A percentile compares a stretch with the other conserved stretches of the same genome.
phyloP scores from a whole-genome alignment of 2,113 vertebrate species.

The Dendropsophus ebraccatus region DNA sequence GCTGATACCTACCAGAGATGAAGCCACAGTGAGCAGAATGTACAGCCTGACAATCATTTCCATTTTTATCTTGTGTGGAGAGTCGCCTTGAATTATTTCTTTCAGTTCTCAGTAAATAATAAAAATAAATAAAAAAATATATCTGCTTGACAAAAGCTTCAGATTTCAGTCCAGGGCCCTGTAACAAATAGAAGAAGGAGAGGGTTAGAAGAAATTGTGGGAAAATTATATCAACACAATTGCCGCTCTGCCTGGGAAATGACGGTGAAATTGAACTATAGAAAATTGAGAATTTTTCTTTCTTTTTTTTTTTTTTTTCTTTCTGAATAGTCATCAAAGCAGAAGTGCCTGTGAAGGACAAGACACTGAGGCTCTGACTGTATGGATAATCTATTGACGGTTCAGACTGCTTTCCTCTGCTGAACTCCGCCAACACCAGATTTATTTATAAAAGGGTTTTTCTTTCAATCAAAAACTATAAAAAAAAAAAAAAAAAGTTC shows the following conservation, averaged over 20 bases:
- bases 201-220: slow-evolving; percentile 19
- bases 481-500: too few species aligned
- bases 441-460: neutral
- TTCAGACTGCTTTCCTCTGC: neutral
- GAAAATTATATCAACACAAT: slow-evolving; percentile 44
- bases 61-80: slow-evolving; percentile 7
- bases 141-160: slow-evolving; percentile 15
- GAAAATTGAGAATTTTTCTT: slow-evolving; percentile 38
- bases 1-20: slow-evolving; percentile 19
- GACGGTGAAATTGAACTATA: slow-evolving; percentile 37
- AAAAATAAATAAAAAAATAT: neutral
- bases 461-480: too few species aligned
- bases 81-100: slow-evolving; percentile 1
- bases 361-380: slow-evolving; percentile 8
- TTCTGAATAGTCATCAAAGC: slow-evolving; percentile 6
- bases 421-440: neutral
- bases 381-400: slow-evolving; percentile 27
- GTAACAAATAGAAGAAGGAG: slow-evolving; percentile 33
- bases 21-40: slow-evolving; percentile 2
- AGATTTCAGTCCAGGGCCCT: slow-evolving; percentile 28
- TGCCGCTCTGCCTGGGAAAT: neutral
- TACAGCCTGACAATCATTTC: slow-evolving; percentile 9
- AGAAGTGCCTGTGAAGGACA: slow-evolving; percentile 28
- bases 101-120: slow-evolving; percentile 18
- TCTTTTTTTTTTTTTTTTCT: slow-evolving; percentile 10